A percentile compares a stretch with the other conserved stretches of the same genome.
phyloP scores from a whole-genome alignment of 37 sponge, comb jelly and placozoan genomes.

The Chondrosia reniformis region DNA sequence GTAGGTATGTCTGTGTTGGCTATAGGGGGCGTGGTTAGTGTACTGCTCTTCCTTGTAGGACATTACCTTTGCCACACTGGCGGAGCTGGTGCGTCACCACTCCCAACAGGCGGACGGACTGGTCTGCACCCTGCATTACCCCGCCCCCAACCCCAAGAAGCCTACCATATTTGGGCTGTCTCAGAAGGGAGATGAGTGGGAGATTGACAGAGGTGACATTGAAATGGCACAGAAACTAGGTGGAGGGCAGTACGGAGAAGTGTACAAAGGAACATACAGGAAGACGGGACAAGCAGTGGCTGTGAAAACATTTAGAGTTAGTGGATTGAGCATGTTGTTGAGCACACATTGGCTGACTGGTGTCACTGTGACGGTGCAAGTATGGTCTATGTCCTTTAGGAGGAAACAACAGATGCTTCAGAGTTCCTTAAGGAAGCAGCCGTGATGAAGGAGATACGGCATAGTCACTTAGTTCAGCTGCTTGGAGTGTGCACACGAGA shows the following conservation, averaged over 20 bases:
- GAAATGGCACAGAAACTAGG: slow-evolving; percentile 92
- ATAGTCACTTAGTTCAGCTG: slow-evolving; percentile 88
- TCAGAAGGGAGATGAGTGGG: slow-evolving; percentile 88
- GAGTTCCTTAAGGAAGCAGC: slow-evolving; percentile 97
- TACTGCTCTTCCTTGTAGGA: too few relatives aligned
- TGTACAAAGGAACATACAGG: slow-evolving; percentile 83
- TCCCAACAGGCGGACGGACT: slow-evolving; percentile 85
- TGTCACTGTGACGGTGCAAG: too few relatives aligned
- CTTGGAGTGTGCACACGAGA: slow-evolving; percentile 93
- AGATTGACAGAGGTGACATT: slow-evolving; percentile 81
- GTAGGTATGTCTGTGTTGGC: too few relatives aligned
- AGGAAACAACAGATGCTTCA: slow-evolving; percentile 87
- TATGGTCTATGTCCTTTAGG: slow-evolving; percentile 45
- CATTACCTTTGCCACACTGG: slow-evolving; percentile 70
- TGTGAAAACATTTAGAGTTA: slow-evolving; percentile 66
- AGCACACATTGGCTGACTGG: not conserved
- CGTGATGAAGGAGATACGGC: slow-evolving; percentile 93
- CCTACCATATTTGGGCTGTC: slow-evolving; percentile 81
- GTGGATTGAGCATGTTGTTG: not conserved
- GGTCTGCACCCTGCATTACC: slow-evolving; percentile 84
- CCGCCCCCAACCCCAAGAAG: slow-evolving; percentile 86
- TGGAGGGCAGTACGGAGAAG: slow-evolving; percentile 97
- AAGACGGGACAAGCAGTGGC: slow-evolving; percentile 38
- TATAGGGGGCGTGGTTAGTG: too few relatives aligned
- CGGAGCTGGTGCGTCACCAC: slow-evolving; percentile 88